These are phyloP conservation scores for Gallinago media DNA, from an alignment of 2,113 vertebrate species.

Conservation along the genomic window DNA sequence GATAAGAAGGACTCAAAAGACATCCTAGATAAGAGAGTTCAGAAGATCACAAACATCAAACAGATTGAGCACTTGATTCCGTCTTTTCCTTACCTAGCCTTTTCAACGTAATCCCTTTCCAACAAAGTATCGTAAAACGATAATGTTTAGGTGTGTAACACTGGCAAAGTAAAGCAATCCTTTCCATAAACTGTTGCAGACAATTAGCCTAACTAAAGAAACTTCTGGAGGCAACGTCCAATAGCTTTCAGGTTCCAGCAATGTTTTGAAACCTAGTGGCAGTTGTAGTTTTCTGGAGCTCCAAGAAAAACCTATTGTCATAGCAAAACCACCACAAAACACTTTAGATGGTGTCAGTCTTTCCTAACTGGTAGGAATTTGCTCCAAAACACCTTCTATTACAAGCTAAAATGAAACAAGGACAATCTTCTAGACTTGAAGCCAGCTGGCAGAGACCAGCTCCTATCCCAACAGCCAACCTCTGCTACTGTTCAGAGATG, in stretches of 20 bases:
- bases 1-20: conserved; percentile 19
- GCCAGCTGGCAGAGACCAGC: background rate
- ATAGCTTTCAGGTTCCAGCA: background rate
- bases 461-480: background rate
- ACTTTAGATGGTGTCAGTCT: background rate
- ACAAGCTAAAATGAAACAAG: background rate
- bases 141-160: background rate
- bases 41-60: background rate
- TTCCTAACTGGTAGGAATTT: background rate
- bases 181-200: background rate
- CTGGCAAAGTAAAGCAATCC: background rate
- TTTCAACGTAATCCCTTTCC: background rate
- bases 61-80: background rate
- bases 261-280: background rate
- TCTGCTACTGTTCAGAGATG: background rate
- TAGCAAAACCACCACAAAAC: background rate
- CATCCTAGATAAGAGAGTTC: background rate
- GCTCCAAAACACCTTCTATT: background rate
- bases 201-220: background rate
- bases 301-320: background rate
- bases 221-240: background rate
- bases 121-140: background rate
- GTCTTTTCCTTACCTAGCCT: background rate
- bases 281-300: background rate
- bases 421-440: background rate